phyloP scores from a whole-genome alignment of 2,797 vertebrate genomes.

The Pseudomugil tenellus region DNA sequence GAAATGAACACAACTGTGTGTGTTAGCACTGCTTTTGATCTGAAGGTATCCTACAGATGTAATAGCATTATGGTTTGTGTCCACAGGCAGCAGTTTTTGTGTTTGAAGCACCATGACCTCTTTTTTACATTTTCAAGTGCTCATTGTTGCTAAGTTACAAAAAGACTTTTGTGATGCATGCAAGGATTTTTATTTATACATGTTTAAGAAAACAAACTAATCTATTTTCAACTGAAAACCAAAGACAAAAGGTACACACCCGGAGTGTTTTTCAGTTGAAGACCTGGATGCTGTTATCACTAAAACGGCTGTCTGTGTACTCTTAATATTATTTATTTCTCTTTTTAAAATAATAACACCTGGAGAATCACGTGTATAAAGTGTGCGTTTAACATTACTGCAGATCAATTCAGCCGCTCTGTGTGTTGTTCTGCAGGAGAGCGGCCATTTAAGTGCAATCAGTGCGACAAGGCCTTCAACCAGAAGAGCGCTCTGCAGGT shows the following conservation, averaged over 20 bases:
- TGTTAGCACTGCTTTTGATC: neutral
- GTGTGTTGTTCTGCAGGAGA: conserved; percentile 84
- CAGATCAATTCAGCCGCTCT: neutral
- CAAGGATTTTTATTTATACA: neutral
- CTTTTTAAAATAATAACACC: neutral
- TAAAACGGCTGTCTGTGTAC: too few relatives aligned
- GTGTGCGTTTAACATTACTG: neutral
- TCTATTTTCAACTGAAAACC: too few relatives aligned
- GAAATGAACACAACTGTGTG: neutral
- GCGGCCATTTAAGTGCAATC: conserved; percentile 90
- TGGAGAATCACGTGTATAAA: neutral
- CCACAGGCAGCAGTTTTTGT: neutral
- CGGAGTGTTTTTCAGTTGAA: neutral
- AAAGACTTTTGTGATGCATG: neutral
- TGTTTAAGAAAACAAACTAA: too few relatives aligned
- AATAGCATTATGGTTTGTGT: neutral
- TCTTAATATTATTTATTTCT: neutral
- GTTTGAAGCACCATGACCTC: neutral
- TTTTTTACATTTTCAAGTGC: neutral
- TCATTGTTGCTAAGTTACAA: neutral
- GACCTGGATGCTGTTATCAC: neutral
- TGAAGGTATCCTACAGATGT: neutral
- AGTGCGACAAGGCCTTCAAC: conserved; percentile 98
- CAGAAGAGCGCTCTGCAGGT: conserved; percentile 99
- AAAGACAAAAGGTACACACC: neutral